phyloP scores from a whole-genome alignment of 2,888 invertebrate genomes.

The Furcula furcula region DNA sequence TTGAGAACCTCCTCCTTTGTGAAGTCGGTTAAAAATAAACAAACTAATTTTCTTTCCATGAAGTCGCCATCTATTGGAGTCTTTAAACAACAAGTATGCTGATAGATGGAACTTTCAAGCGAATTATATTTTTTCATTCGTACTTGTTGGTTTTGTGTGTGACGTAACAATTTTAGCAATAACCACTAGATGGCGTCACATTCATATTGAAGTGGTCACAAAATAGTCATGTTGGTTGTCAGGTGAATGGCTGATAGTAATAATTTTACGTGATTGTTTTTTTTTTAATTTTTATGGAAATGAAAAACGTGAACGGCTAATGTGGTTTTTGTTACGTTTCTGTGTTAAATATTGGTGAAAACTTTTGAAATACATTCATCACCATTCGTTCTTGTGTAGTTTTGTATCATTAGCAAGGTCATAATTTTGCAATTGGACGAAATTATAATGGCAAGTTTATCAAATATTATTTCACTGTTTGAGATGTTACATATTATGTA shows the following conservation, averaged over 20 bases:
- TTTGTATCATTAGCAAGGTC: conserved; percentile 44
- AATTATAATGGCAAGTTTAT: conserved; percentile 41
- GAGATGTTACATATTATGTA: neutral
- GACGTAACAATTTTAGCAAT: conserved; percentile 4
- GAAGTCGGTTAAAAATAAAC: too few relatives aligned
- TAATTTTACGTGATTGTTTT: conserved; percentile 43
- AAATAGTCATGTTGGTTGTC: conserved; percentile 39
- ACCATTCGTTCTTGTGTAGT: conserved; percentile 28
- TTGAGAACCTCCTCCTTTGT: too few relatives aligned
- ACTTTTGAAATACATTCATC: conserved; percentile 13
- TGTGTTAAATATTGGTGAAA: conserved; percentile 13
- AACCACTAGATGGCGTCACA: conserved; percentile 48
- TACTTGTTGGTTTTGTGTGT: too few relatives aligned
- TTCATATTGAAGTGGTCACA: neutral
- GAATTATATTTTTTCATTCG: too few relatives aligned
- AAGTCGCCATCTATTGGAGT: too few relatives aligned
- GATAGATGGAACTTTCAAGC: too few relatives aligned
- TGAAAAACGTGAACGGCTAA: conserved; percentile 24
- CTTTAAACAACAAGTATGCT: neutral
- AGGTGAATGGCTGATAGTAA: conserved; percentile 69
- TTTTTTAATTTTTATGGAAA: conserved; percentile 51
- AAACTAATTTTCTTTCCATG: too few relatives aligned
- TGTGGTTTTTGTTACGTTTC: conserved; percentile 25
- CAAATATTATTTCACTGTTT: neutral
- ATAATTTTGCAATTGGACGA: conserved; percentile 50